Evolutionary conservation across 2,797 vertebrate species (phyloP), one percentile per base, ranked within the genome.

Genomic region (Neopelma chrysocephalum): DNA sequence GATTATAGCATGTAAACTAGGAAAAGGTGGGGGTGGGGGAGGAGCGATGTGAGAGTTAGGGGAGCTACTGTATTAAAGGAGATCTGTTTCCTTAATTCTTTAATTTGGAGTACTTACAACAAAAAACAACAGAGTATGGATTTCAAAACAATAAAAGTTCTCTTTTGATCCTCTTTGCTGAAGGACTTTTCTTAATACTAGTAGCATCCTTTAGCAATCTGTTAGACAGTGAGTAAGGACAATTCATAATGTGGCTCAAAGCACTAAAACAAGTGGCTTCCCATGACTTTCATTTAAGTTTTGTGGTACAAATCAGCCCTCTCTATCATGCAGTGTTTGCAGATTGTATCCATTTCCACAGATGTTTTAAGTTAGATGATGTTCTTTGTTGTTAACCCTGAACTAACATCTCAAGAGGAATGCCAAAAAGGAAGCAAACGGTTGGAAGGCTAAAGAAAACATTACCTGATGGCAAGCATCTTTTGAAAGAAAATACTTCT

Each of bases 341-440:
- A 75, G 68, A 18, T 34, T 78, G 40, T 56, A 11, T 56, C 57
- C 45, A 22, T 68, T 85, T 90, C 38, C 72, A 40, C 82, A 85
- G 32, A 50, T 81, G 76, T 86, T 95, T 94, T 68, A 79, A 86
- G 27, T 92, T 77, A 70, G n/a, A 92, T 77, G 57, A 16, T 75
- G 8, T 18, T 85, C 65, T 82, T 90, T 65, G 26, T 64, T 93
- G 26, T 87, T 89, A 87, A 81, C 38, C 42, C 48, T 65, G 61
- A 75, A 71, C 56, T n/a, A 73, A 15, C 29, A 42, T 60, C 82
- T 57, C 12, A 43, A 45, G 36, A 34, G 34, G 82, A 82, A 57
- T 16, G 29, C 57, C 26, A 80, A 71, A 50, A 65, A 70, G 77
- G 77, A 15, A 64, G 23, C 11, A 82, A 88, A 73, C 23, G 32